Evolutionary conservation across 2,888 invertebrate species (phyloP).

Genomic region (Crocallis elinguaria): DNA sequence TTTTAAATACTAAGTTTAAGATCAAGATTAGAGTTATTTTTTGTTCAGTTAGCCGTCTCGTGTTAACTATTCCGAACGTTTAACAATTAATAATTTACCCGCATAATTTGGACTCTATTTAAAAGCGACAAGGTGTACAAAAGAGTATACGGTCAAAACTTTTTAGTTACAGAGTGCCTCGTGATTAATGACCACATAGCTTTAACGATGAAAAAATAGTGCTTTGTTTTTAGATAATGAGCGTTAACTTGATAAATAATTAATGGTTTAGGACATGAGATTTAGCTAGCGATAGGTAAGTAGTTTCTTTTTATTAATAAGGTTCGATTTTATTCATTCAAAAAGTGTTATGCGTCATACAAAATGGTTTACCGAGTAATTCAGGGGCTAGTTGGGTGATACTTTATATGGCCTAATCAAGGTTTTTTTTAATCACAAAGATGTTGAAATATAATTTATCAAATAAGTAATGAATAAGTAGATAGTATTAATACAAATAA

Average conservation of each 20-base stretch:
- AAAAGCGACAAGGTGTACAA: conserved; percentile 16
- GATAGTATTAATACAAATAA: no score
- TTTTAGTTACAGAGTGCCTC: conserved; percentile 43
- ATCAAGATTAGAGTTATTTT: neutral
- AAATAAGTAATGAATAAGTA: no score
- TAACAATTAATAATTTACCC: neutral
- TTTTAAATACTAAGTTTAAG: neutral
- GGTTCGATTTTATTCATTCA: conserved; percentile 50
- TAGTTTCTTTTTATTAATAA: no score
- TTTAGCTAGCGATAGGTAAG: conserved; percentile 46
- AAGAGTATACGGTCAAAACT: conserved; percentile 12
- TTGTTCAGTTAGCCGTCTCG: neutral
- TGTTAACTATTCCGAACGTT: neutral
- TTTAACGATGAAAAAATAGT: conserved; percentile 61
- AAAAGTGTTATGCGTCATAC: no score
- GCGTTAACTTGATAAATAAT: conserved; percentile 73
- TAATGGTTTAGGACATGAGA: conserved; percentile 58
- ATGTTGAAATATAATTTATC: no score
- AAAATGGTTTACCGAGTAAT: no score
- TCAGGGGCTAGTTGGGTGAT: no score
- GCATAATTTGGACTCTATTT: conserved; percentile 4
- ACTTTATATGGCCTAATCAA: no score
- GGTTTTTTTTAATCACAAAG: no score
- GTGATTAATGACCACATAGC: conserved; percentile 68
- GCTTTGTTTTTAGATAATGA: conserved; percentile 73